A percentile compares a stretch with the other conserved stretches of the same genome.
Conservation (phyloP, 2,797 vertebrate species). For the Micrastur ruficollis region DNA sequence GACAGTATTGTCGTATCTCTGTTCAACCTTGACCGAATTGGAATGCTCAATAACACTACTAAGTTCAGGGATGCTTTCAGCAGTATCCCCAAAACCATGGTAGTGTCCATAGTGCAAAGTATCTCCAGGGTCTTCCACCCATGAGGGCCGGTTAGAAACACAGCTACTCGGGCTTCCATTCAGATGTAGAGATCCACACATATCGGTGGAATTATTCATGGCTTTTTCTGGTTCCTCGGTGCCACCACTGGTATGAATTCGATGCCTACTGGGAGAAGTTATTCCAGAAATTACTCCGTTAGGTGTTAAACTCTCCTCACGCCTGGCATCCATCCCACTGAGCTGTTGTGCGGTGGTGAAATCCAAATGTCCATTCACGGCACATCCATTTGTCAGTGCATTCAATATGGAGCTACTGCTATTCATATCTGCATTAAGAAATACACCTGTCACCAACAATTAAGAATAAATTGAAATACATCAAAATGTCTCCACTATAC, state of each 20-base stretch:
- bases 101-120: conserved; percentile 90
- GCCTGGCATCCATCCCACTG: conserved; percentile 74
- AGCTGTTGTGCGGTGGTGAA: conserved; percentile 55
- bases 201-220: conserved; percentile 66
- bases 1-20: conserved; percentile 80
- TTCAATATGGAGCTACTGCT: conserved; percentile 78
- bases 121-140: conserved; percentile 78
- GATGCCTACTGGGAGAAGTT: conserved; percentile 48
- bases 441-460: conserved; percentile 86
- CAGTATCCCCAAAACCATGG: conserved; percentile 95
- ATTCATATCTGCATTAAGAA: conserved; percentile 80
- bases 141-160: conserved; percentile 77
- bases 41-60: conserved; percentile 89
- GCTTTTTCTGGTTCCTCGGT: conserved; percentile 52
- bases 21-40: conserved; percentile 84
- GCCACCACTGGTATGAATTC: not conserved
- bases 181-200: conserved; percentile 90
- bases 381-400: conserved; percentile 80
- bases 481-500: conserved; percentile 21
- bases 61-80: conserved; percentile 88
- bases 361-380: conserved; percentile 77
- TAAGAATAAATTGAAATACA: conserved; percentile 53
- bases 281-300: conserved; percentile 17
- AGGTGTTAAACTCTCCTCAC: conserved; percentile 43
- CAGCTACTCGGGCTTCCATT: conserved; percentile 84